Percentiles rank a stretch among this genome's conserved stretches.
Evolutionary conservation across 37 sponge, comb jelly and placozoan species (phyloP).

Genomic region (Axinella damicornis): DNA sequence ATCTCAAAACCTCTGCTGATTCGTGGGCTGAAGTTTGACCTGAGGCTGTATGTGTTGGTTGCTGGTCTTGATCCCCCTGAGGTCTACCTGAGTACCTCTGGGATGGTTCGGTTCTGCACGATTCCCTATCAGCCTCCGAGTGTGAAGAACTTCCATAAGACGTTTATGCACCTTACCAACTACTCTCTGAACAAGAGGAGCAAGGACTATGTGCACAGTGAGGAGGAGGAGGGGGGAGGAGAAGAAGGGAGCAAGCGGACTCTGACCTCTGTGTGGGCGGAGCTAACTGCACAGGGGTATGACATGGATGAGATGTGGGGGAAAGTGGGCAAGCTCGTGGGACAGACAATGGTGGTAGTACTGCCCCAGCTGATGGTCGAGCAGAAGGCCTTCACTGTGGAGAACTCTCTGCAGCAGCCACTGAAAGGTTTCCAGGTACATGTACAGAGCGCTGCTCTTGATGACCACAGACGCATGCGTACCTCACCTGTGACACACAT

Average conservation of each 20-base stretch:
- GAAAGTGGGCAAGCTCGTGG: constrained; percentile 48
- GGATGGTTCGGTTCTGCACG: constrained; percentile 73
- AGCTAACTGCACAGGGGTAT: constrained; percentile 22
- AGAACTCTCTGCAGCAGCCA: neutral
- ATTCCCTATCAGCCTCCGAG: constrained; percentile 57
- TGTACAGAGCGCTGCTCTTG: too few species aligned
- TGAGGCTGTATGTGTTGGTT: constrained; percentile 68
- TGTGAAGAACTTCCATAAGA: constrained; percentile 37
- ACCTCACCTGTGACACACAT: too few species aligned
- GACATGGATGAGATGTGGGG: constrained; percentile 52
- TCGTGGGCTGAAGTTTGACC: constrained; percentile 64
- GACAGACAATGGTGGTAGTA: constrained; percentile 51
- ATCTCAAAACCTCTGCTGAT: constrained; percentile 69
- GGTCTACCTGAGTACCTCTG: constrained; percentile 55
- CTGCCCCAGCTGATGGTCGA: constrained; percentile 37
- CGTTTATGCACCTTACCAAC: constrained; percentile 78
- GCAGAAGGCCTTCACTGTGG: constrained; percentile 25
- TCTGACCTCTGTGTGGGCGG: constrained; percentile 38
- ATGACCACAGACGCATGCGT: too few species aligned
- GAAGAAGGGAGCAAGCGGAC: constrained; percentile 40
- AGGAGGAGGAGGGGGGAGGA: too few species aligned
- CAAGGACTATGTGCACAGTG: constrained; percentile 13
- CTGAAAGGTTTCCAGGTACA: constrained; percentile 34
- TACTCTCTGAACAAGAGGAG: constrained; percentile 74
- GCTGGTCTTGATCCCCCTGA: constrained; percentile 57